These are phyloP conservation scores for Caenorhabditis sinica DNA, from an alignment of 2,888 invertebrate genomes.

Conservation along the genomic window DNA sequence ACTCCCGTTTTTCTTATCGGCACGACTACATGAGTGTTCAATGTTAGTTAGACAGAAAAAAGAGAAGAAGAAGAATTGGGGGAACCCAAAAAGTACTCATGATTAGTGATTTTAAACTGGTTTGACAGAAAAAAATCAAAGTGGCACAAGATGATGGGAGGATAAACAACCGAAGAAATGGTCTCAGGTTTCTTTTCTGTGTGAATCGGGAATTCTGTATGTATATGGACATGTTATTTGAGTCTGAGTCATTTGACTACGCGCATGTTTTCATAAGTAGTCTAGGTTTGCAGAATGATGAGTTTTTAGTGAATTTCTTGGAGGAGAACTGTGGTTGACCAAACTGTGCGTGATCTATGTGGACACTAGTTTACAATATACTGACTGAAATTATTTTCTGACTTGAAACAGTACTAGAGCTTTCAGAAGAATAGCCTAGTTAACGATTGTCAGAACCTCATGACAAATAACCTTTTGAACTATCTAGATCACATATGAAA, in stretches of 20 bases:
- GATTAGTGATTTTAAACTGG: constrained; percentile 30
- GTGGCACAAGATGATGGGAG: constrained; percentile 14
- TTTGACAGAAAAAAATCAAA: constrained; percentile 5
- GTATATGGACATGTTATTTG: not conserved
- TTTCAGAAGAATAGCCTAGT: too few species aligned
- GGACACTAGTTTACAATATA: too few species aligned
- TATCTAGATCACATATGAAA: too few species aligned
- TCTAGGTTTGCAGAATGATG: not conserved
- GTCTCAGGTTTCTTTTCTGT: constrained; percentile 3
- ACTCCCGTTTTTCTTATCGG: constrained; percentile 57
- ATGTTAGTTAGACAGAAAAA: constrained; percentile 10
- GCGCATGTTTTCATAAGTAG: not conserved
- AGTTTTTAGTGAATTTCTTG: not conserved
- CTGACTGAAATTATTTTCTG: too few species aligned
- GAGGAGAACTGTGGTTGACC: not conserved
- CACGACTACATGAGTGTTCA: constrained; percentile 56
- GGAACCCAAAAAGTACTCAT: constrained; percentile 38
- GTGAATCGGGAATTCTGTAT: not conserved
- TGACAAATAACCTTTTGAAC: too few species aligned
- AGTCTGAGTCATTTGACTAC: constrained; percentile 2
- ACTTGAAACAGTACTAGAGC: too few species aligned
- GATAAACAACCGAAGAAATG: constrained; percentile 13
- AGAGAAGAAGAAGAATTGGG: constrained; percentile 2
- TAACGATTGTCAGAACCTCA: too few species aligned
- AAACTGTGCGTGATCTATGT: too few species aligned